These are phyloP conservation scores for Loriculus beryllinus DNA, from an alignment of 2,797 vertebrate species.

Conservation along the genomic window DNA sequence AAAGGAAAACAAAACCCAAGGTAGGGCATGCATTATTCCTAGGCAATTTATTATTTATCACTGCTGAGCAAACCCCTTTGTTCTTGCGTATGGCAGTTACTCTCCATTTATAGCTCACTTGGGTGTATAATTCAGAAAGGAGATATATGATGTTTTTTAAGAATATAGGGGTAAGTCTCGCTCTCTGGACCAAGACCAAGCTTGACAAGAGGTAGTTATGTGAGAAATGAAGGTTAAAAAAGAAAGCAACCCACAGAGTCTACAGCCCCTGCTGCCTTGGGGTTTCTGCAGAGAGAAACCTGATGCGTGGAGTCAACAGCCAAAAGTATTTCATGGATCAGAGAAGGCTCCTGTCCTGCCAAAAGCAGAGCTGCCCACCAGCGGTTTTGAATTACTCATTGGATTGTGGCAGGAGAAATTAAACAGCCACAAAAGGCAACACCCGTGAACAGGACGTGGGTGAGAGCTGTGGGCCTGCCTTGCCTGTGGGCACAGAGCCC, in stretches of 20 bases:
- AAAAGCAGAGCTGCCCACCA: neutral
- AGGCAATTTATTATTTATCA: constrained; percentile 17
- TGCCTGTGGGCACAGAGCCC: neutral
- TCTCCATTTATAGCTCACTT: constrained; percentile 46
- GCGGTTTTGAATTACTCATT: neutral
- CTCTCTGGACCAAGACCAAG: neutral
- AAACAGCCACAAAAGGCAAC: neutral
- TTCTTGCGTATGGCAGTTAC: constrained; percentile 12
- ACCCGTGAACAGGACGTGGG: accelerated
- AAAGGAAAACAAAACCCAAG: constrained; percentile 3
- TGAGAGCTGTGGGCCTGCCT: neutral
- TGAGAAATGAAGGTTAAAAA: neutral
- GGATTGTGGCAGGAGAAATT: neutral
- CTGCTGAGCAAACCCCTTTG: constrained; percentile 11
- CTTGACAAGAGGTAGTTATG: neutral
- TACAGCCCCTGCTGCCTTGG: neutral
- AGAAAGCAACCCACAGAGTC: neutral
- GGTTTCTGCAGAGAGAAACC: neutral
- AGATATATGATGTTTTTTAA: neutral
- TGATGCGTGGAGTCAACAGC: neutral
- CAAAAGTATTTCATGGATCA: neutral
- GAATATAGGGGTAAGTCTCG: neutral
- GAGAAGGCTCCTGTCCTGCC: neutral
- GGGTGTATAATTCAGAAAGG: neutral
- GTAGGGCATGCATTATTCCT: neutral